Percentiles rank a stretch among this genome's conserved stretches.
Conservation (phyloP, 1,140 invertebrate species). For the Ridgeia piscesae region DNA sequence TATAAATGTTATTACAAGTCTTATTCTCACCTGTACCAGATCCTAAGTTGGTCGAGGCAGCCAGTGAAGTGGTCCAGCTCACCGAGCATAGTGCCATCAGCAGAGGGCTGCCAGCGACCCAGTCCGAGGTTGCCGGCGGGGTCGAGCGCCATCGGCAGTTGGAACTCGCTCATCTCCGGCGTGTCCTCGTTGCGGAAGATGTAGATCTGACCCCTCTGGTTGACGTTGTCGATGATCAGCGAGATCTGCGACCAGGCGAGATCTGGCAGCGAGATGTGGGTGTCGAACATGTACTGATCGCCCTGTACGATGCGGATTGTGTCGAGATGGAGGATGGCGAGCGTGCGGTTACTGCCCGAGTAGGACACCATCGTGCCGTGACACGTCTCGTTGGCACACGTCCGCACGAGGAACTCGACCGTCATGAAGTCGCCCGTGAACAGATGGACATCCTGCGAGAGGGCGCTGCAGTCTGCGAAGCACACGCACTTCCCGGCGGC, state of each 20-base stretch:
- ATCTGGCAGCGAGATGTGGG: neutral
- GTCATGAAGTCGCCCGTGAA: neutral
- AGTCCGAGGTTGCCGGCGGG: neutral
- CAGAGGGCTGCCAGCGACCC: slow-evolving; percentile 17
- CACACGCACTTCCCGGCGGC: neutral
- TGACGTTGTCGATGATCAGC: neutral
- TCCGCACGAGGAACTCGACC: neutral
- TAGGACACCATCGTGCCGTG: slow-evolving; percentile 6
- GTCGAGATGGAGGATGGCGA: neutral
- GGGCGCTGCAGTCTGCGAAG: neutral
- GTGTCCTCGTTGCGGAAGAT: neutral
- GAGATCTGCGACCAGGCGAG: neutral
- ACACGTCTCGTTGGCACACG: neutral
- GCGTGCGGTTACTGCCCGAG: neutral
- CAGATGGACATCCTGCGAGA: neutral
- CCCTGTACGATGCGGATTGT: neutral
- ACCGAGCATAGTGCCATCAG: neutral
- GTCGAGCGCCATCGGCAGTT: neutral
- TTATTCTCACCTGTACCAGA: slow-evolving; percentile 10
- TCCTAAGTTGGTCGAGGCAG: slow-evolving; percentile 5
- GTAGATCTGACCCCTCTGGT: neutral
- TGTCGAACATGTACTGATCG: neutral
- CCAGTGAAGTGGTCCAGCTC: neutral
- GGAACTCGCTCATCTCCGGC: neutral
- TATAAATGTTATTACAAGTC: too few relatives aligned